Percentiles rank a stretch among this genome's conserved stretches.
Evolutionary conservation across 2,888 invertebrate species (phyloP).

Genomic region (Noctuana brunneofusca): DNA sequence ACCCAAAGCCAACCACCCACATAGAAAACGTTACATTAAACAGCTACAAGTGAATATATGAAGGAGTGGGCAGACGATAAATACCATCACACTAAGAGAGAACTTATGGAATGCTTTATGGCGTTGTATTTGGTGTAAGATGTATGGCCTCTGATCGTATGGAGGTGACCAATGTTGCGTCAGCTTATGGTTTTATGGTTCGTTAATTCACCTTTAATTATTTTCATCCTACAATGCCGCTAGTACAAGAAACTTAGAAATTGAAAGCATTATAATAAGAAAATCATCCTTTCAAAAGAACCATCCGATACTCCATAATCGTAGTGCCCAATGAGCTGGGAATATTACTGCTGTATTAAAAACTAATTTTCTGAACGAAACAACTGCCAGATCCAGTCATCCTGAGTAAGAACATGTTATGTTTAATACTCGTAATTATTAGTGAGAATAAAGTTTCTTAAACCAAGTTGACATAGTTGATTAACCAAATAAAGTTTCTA

Average conservation of each 20-base stretch:
- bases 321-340: no score
- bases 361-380: no score
- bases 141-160: slow-evolving; percentile 13
- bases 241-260: background rate
- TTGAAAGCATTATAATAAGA: no score
- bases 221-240: background rate
- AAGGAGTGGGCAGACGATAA: slow-evolving; percentile 45
- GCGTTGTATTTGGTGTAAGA: slow-evolving; percentile 13
- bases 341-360: no score
- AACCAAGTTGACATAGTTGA: no score
- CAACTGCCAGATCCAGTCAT: no score
- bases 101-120: slow-evolving; percentile 29
- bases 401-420: no score
- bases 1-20: slow-evolving; percentile 34
- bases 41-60: slow-evolving; percentile 45
- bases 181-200: slow-evolving; percentile 12
- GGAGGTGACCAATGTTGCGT: slow-evolving; percentile 19
- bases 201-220: background rate
- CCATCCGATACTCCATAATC: no score
- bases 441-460: no score
- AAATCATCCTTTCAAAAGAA: no score
- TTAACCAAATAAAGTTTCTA: no score
- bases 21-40: slow-evolving; percentile 26
- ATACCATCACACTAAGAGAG: slow-evolving; percentile 41
- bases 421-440: no score